Conservation (phyloP, 2,797 vertebrate species). For the Periparus ater region DNA sequence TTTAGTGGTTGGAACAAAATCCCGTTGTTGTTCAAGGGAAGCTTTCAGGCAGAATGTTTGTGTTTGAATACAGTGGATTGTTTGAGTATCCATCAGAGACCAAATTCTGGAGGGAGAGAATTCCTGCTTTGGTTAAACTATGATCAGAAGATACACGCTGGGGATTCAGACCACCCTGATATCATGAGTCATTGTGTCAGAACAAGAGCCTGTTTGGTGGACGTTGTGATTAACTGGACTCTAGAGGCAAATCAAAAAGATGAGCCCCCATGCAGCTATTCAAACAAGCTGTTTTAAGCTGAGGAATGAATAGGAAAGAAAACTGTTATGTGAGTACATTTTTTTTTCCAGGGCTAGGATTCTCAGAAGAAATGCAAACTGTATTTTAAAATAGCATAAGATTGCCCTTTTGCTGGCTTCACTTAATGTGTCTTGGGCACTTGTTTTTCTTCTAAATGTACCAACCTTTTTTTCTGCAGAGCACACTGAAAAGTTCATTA, state of each 20-base stretch:
- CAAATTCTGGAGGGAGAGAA: background rate
- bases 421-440: background rate
- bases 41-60: conserved; percentile 16
- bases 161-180: conserved; percentile 33
- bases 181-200: background rate
- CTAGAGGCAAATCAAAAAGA: background rate
- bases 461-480: background rate
- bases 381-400: background rate
- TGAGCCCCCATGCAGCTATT: background rate
- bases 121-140: conserved; percentile 27
- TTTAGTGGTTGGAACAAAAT: background rate
- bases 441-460: background rate
- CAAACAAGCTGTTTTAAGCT: background rate
- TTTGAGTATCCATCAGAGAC: background rate
- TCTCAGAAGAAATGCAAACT: background rate
- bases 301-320: background rate
- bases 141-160: background rate
- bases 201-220: background rate
- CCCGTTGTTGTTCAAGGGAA: background rate
- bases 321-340: background rate
- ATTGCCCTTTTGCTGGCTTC: background rate
- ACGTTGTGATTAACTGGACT: background rate
- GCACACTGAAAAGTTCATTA: background rate
- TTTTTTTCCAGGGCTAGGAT: background rate
- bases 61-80: background rate